These are phyloP conservation scores for Drosophila meridiana DNA, from an alignment of 2,888 invertebrate species.

Conservation along the genomic window DNA sequence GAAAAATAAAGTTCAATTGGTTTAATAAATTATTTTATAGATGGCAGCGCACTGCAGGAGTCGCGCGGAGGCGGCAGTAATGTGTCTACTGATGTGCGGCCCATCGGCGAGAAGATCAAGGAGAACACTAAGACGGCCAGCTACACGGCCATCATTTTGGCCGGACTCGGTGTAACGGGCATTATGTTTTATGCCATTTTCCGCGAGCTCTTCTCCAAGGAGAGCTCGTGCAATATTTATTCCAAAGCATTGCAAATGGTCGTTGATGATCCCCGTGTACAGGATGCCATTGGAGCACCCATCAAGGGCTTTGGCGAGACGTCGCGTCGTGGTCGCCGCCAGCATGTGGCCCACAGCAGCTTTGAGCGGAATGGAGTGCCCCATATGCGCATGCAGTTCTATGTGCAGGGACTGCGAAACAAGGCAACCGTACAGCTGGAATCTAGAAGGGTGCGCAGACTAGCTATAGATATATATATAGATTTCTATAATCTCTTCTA, in stretches of 20 bases:
- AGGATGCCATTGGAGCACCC: slow-evolving; percentile 94
- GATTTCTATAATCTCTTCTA: not conserved
- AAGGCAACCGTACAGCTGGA: slow-evolving; percentile 95
- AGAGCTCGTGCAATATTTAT: slow-evolving; percentile 94
- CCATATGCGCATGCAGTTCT: slow-evolving; percentile 95
- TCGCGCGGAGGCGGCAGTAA: slow-evolving; percentile 57
- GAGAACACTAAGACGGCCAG: slow-evolving; percentile 95
- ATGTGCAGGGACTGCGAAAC: slow-evolving; percentile 92
- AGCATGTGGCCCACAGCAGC: slow-evolving; percentile 92
- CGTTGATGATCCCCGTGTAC: slow-evolving; percentile 90
- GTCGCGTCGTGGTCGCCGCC: slow-evolving; percentile 91
- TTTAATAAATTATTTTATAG: slow-evolving; percentile 13
- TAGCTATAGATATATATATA: not conserved
- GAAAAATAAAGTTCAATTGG: not conserved
- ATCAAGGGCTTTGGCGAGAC: slow-evolving; percentile 96
- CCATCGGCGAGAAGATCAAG: slow-evolving; percentile 91
- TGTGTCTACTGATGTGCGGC: slow-evolving; percentile 87
- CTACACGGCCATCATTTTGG: slow-evolving; percentile 92
- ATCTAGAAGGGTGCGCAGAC: slow-evolving; percentile 89
- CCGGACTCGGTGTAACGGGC: slow-evolving; percentile 92
- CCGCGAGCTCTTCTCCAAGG: slow-evolving; percentile 94
- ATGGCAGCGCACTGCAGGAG: slow-evolving; percentile 48
- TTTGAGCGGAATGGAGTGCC: slow-evolving; percentile 91
- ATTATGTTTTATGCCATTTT: slow-evolving; percentile 93
- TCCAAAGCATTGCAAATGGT: slow-evolving; percentile 91